Conservation (phyloP, 2,888 invertebrate species). For the Synergus umbraculus region DNA sequence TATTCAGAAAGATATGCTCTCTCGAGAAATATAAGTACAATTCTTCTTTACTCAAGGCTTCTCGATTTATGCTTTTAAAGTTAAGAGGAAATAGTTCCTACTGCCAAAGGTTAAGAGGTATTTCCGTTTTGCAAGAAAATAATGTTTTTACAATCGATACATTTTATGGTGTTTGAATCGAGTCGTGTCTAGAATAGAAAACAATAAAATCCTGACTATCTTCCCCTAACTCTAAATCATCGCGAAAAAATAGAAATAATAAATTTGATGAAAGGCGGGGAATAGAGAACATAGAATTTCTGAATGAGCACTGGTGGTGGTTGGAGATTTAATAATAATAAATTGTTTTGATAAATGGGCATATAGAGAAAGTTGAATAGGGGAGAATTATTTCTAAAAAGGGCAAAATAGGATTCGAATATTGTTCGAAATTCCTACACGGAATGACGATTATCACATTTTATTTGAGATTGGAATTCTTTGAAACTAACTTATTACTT, state of each 20-base stretch:
- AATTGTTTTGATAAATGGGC: background rate
- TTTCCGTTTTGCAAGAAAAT: background rate
- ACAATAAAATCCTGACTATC: background rate
- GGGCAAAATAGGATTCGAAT: background rate
- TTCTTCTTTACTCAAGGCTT: background rate
- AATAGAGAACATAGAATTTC: background rate
- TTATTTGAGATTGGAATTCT: background rate
- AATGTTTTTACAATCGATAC: background rate
- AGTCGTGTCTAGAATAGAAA: too few relatives aligned
- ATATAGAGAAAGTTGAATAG: background rate
- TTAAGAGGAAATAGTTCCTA: background rate
- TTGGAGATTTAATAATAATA: background rate
- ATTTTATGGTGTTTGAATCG: too few relatives aligned
- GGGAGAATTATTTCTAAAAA: background rate
- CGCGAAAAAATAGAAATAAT: background rate
- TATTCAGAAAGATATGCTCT: background rate
- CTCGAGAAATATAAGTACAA: background rate
- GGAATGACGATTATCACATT: background rate
- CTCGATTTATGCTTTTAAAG: background rate
- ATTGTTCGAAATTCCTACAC: constrained; percentile 12
- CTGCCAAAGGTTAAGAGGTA: background rate
- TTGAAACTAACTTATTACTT: background rate
- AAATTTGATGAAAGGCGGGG: background rate
- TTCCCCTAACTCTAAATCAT: background rate
- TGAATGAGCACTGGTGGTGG: background rate